Evolutionary conservation across 2,888 invertebrate genomes (phyloP).

Genomic region (Trachelus troglodyta): DNA sequence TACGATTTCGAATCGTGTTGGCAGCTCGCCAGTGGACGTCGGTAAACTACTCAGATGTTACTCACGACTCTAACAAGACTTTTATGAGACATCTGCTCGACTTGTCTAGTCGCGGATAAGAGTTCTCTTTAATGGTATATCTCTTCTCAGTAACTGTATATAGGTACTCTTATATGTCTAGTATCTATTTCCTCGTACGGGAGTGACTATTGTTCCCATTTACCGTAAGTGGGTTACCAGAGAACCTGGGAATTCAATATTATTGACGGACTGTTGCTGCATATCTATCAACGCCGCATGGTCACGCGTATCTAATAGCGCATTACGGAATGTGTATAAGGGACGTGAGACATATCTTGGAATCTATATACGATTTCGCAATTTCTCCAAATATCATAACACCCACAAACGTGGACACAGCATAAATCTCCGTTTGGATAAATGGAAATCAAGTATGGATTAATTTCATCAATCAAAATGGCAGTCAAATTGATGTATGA

Average conservation of each 20-base stretch:
- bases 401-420: not conserved
- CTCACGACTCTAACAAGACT: not conserved
- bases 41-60: not conserved
- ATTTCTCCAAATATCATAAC: not conserved
- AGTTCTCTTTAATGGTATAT: not conserved
- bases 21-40: not conserved
- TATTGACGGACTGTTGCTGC: not conserved
- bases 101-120: not conserved
- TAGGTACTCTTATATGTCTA: not conserved
- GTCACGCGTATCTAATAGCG: not conserved
- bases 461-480: not conserved
- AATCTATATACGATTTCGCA: not conserved
- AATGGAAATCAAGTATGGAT: not conserved
- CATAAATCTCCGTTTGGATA: not conserved
- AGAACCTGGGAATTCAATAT: not conserved
- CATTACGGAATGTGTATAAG: not conserved
- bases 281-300: not conserved
- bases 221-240: not conserved
- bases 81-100: not conserved
- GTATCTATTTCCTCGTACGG: not conserved
- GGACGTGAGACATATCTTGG: not conserved
- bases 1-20: not conserved
- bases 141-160: not conserved
- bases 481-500: not conserved
- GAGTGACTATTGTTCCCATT: not conserved